A percentile compares a stretch with the other conserved stretches of the same genome.
Conservation (phyloP, 2,113 vertebrate species). For the Accipiter cooperii region DNA sequence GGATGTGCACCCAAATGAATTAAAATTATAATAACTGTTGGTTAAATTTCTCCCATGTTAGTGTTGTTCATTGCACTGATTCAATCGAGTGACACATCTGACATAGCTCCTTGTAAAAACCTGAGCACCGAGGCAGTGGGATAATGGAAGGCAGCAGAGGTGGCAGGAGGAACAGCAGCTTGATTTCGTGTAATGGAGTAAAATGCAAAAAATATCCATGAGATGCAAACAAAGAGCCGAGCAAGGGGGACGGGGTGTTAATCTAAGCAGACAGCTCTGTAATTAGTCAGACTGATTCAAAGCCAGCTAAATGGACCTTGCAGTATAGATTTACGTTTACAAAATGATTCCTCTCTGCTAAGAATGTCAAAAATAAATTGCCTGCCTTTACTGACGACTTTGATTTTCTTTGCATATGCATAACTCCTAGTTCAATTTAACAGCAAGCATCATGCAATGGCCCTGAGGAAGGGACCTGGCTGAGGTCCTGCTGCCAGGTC, state of each 20-base stretch:
- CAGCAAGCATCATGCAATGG: rapidly evolving
- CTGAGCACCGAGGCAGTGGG: not conserved
- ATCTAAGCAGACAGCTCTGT: constrained; percentile 55
- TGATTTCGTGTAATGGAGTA: not conserved
- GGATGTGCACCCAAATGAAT: not conserved
- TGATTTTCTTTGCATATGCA: not conserved
- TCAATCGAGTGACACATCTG: not conserved
- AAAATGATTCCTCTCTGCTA: constrained; percentile 4
- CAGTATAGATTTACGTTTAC: not conserved
- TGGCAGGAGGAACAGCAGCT: not conserved
- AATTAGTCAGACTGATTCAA: constrained; percentile 35
- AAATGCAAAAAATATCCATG: not conserved
- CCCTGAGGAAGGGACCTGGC: not conserved
- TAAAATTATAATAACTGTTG: not conserved
- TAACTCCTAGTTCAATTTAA: not conserved
- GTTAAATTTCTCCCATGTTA: not conserved
- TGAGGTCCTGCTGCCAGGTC: not conserved
- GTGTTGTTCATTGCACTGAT: not conserved
- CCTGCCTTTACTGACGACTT: not conserved
- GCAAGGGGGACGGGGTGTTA: not conserved
- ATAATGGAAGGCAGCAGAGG: not conserved
- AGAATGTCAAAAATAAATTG: constrained; percentile 6
- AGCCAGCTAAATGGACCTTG: constrained; percentile 35
- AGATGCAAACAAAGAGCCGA: not conserved
- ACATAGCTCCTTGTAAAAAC: not conserved